Conservation (phyloP, 2,888 invertebrate genomes). For the Exephanes ischioxanthus region DNA sequence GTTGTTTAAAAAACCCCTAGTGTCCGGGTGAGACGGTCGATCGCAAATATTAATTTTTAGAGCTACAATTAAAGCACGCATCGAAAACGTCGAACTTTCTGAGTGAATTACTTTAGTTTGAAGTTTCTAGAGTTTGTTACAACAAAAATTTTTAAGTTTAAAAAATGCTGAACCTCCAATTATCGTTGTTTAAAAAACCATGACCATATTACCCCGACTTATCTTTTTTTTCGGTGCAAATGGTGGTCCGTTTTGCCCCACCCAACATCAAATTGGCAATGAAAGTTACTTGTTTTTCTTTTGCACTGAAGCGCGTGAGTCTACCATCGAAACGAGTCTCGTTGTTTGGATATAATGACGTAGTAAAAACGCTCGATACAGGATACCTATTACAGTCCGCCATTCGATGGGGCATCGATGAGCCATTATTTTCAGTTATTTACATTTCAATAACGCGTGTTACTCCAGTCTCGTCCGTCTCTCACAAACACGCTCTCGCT, state of each 20-base stretch:
- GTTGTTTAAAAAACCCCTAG: no score
- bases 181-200: no score
- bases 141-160: no score
- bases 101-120: no score
- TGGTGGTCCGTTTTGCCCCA: background rate
- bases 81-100: no score
- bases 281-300: background rate
- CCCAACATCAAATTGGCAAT: background rate
- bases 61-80: no score
- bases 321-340: background rate
- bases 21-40: no score
- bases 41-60: no score
- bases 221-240: background rate
- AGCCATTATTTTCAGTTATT: constrained; percentile 40
- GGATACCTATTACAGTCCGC: background rate
- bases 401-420: constrained; percentile 21
- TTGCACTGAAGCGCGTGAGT: background rate
- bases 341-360: background rate
- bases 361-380: background rate
- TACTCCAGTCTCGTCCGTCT: background rate
- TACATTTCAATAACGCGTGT: constrained; percentile 43
- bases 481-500: background rate
- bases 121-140: no score
- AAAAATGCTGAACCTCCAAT: no score
- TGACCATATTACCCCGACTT: no score